Percentiles rank a stretch among this genome's conserved stretches.
Conservation (phyloP, 2,113 vertebrate genomes). For the Cavia porcellus region DNA sequence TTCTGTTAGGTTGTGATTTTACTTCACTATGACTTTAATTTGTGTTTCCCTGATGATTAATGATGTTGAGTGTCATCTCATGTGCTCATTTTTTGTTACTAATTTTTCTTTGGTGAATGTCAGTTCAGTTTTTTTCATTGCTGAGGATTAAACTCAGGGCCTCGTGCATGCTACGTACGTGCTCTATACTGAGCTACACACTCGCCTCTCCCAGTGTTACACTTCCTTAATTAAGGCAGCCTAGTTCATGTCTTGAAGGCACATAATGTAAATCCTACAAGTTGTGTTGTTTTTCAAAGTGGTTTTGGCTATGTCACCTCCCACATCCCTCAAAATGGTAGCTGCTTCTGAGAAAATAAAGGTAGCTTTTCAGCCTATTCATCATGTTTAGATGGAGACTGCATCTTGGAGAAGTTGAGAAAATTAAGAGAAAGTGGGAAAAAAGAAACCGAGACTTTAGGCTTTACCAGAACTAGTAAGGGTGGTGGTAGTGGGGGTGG, state of each 20-base stretch:
- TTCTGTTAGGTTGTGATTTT: background rate
- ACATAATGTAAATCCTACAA: background rate
- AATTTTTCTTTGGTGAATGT: background rate
- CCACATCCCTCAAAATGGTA: background rate
- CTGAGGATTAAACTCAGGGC: background rate
- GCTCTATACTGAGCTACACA: background rate
- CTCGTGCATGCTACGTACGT: background rate
- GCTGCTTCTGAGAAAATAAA: background rate
- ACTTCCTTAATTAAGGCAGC: slow-evolving; percentile 1
- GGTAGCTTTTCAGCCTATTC: background rate
- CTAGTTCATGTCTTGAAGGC: slow-evolving; percentile 9
- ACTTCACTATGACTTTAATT: background rate
- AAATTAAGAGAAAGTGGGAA: background rate
- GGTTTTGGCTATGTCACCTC: background rate
- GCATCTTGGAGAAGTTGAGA: background rate
- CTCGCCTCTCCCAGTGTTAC: background rate
- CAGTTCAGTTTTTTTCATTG: background rate
- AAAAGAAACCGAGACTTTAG: background rate
- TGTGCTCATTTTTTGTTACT: background rate
- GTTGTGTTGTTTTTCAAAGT: background rate
- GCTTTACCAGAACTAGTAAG: background rate
- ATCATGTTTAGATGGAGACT: background rate
- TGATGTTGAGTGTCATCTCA: background rate
- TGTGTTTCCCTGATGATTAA: background rate
- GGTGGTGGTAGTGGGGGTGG: background rate